Evolutionary conservation across 2,888 invertebrate species (phyloP), one percentile per base, ranked within the genome.

Genomic region (Drosophila quinaria): DNA sequence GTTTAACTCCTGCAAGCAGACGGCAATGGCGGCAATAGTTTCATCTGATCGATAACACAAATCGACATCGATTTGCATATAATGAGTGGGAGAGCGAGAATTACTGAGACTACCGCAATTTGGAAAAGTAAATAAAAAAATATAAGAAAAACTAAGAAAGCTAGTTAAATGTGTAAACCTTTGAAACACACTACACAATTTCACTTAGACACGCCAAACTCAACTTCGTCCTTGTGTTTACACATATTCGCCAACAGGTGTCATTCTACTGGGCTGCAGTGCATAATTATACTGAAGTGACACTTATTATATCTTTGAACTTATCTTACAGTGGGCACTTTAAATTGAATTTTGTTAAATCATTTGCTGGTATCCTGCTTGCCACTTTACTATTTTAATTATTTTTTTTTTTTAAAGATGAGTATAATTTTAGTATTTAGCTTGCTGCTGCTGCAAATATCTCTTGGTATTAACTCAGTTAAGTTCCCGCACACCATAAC

Each of bases 191-290:
- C 19, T 49, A 29, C 11, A 58, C 49, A 25, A 15, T 39, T 31
- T 52, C 65, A 69, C 35, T 56, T 63, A 63, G 49, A 62, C 46
- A 58, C 55, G 50, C 58, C 50, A 44, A 74, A 69, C 42, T 50
- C 35, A 42, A 63, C 52, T 47, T 59, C 13, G 41, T 54, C 54
- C 58, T 65, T 62, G 70, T 74, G 73, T 73, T 69, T 51, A 75
- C 61, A 51, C 60, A 60, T 29, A 61, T 74, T 73, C 58, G 75
- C 81, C 68, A 63, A 60, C 33, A 19, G 50, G 58, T 74, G 61
- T 51, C 64, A 46, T 60, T 49, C 42, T 54, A 50, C 47, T 72
- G n/a, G 17, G 33, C 39, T 47, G 33, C 64, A 73, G 81, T 58
- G 58, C 33, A 44, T 17, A 54, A 19, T 35, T 35, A 35, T 33